phyloP scores from a whole-genome alignment of 2,888 invertebrate genomes.

The Drosophila mulleri region DNA sequence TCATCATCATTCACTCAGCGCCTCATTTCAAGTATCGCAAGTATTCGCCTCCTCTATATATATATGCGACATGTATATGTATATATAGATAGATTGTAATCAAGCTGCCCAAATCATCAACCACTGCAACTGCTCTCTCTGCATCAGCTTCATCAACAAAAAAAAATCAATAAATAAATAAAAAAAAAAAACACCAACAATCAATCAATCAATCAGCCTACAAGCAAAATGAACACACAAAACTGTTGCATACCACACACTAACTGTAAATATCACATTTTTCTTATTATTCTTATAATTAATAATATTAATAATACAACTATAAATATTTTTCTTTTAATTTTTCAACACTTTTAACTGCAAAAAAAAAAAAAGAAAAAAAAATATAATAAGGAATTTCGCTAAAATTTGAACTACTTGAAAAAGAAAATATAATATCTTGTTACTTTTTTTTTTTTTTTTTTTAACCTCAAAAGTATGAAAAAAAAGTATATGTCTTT shows the following conservation, averaged over 20 bases:
- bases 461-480: conserved; percentile 11
- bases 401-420: conserved; percentile 35
- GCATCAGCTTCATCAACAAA: conserved; percentile 53
- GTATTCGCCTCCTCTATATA: conserved; percentile 35
- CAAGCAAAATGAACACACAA: conserved; percentile 61
- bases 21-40: conserved; percentile 64
- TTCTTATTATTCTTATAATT: conserved; percentile 54
- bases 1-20: conserved; percentile 66
- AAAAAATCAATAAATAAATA: conserved; percentile 16
- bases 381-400: conserved; percentile 13
- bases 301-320: conserved; percentile 36
- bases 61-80: conserved; percentile 8
- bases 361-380: conserved; percentile 9
- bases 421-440: conserved; percentile 36
- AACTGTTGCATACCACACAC: conserved; percentile 69
- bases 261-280: conserved; percentile 83
- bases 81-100: conserved; percentile 18
- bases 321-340: conserved; percentile 17
- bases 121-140: conserved; percentile 34
- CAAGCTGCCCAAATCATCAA: conserved; percentile 47
- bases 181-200: conserved; percentile 25
- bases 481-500: conserved; percentile 8
- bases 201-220: conserved; percentile 52
- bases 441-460: conserved; percentile 51
- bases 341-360: conserved; percentile 50